A percentile compares a stretch with the other conserved stretches of the same genome.
Evolutionary conservation across 2,888 invertebrate genomes (phyloP).

Genomic region (Rhopalosiphum nymphaeae): DNA sequence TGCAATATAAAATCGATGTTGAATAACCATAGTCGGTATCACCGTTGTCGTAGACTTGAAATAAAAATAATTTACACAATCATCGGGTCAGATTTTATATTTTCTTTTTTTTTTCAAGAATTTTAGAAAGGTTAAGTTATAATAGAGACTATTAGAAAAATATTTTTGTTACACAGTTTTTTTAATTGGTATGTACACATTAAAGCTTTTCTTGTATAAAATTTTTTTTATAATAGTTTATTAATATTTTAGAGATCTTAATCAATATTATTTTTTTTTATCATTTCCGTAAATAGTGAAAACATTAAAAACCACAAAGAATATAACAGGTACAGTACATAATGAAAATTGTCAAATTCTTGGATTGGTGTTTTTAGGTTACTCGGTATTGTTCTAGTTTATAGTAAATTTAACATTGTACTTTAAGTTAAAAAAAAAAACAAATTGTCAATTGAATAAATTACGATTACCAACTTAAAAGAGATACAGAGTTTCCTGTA

Average conservation of each 20-base stretch:
- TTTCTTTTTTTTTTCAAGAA: background rate
- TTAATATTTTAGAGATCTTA: background rate
- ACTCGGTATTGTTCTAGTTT: background rate
- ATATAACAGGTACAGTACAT: too few relatives aligned
- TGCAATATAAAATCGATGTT: background rate
- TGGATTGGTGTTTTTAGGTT: background rate
- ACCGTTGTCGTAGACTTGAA: background rate
- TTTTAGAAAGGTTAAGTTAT: background rate
- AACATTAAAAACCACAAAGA: background rate
- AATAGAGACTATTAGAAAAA: background rate
- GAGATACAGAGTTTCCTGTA: background rate
- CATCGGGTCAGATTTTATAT: background rate
- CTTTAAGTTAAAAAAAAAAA: background rate
- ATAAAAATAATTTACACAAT: background rate
- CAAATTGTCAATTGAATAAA: background rate
- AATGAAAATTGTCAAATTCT: too few relatives aligned
- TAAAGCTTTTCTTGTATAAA: background rate
- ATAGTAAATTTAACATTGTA: background rate
- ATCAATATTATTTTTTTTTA: background rate
- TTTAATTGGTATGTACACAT: background rate
- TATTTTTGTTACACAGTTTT: background rate
- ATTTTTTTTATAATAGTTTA: background rate
- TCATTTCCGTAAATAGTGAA: background rate
- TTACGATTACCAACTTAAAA: background rate
- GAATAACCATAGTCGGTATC: background rate